These are phyloP conservation scores for Tinea trinotella DNA, from an alignment of 2,888 invertebrate genomes.

Conservation along the genomic window DNA sequence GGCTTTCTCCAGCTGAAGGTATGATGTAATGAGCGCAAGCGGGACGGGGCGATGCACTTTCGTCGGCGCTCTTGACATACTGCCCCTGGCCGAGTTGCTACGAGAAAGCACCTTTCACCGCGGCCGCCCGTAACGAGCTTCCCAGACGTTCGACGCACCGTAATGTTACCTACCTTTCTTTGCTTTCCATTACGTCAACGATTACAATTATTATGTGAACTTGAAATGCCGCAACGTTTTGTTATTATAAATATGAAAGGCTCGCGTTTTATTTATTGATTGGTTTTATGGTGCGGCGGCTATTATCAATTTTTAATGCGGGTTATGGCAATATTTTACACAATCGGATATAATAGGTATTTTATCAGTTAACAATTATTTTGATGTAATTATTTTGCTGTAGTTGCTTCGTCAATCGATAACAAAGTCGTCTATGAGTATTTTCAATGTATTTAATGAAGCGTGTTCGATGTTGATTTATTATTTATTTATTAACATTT, in stretches of 20 bases:
- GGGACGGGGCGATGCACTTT: slow-evolving; percentile 63
- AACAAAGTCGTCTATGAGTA: background rate
- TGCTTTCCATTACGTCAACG: slow-evolving; percentile 67
- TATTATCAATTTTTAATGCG: too few species aligned
- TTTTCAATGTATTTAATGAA: background rate
- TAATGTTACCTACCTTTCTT: slow-evolving; percentile 42
- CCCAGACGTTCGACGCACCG: slow-evolving; percentile 22
- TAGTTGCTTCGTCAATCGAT: background rate
- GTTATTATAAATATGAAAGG: background rate
- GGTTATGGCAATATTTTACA: background rate
- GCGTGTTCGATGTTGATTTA: background rate
- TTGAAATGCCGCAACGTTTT: slow-evolving; percentile 12
- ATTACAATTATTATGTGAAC: slow-evolving; percentile 41
- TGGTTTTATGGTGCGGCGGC: too few species aligned
- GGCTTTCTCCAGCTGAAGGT: slow-evolving; percentile 62
- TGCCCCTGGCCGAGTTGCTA: slow-evolving; percentile 70
- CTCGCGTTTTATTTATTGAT: too few species aligned
- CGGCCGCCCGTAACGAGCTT: slow-evolving; percentile 47
- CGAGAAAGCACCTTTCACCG: slow-evolving; percentile 70
- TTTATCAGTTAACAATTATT: background rate
- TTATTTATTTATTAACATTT: too few species aligned
- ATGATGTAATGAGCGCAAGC: slow-evolving; percentile 55
- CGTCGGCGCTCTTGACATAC: slow-evolving; percentile 70
- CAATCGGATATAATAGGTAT: background rate
- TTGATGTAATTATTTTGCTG: background rate